Conservation (phyloP, 2,113 vertebrate genomes). For the Oryzias javanicus region DNA sequence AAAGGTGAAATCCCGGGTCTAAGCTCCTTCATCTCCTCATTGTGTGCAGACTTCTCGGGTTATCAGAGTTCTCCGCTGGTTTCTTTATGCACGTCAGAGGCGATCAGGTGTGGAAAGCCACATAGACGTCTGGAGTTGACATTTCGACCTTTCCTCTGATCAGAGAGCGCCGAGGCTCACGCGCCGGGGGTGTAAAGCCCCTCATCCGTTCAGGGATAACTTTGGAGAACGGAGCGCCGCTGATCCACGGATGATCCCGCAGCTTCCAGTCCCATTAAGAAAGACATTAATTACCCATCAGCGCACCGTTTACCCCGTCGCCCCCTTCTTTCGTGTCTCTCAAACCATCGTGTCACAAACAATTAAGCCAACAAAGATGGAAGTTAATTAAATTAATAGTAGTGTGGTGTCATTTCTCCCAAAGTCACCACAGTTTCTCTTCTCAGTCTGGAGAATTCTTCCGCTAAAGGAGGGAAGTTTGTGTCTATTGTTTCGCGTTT, state of each 20-base stretch:
- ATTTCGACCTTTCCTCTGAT: slow-evolving; percentile 1
- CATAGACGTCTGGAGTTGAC: slow-evolving; percentile 3
- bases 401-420: slow-evolving; percentile 63
- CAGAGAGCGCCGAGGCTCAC: slow-evolving; percentile 2
- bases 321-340: slow-evolving; percentile 36
- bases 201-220: slow-evolving; percentile 7
- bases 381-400: slow-evolving; percentile 73
- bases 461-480: too few relatives aligned
- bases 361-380: slow-evolving; percentile 73
- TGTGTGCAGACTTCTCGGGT: slow-evolving; percentile 24
- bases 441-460: slow-evolving; percentile 19
- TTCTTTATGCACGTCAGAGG: slow-evolving; percentile 14
- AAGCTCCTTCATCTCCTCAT: slow-evolving; percentile 20
- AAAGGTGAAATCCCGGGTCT: slow-evolving; percentile 14
- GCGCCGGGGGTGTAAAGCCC: neutral
- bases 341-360: slow-evolving; percentile 74
- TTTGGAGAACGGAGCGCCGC: slow-evolving; percentile 13
- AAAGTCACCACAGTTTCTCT: slow-evolving; percentile 58
- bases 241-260: slow-evolving; percentile 39
- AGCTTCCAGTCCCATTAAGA: slow-evolving; percentile 71
- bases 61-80: slow-evolving; percentile 36
- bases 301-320: slow-evolving; percentile 60
- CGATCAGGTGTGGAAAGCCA: slow-evolving; percentile 32
- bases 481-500: too few relatives aligned
- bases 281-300: slow-evolving; percentile 72